Percentiles rank a stretch among this genome's conserved stretches.
Conservation (phyloP, 2,888 invertebrate genomes). For the Agrypnus murinus region DNA sequence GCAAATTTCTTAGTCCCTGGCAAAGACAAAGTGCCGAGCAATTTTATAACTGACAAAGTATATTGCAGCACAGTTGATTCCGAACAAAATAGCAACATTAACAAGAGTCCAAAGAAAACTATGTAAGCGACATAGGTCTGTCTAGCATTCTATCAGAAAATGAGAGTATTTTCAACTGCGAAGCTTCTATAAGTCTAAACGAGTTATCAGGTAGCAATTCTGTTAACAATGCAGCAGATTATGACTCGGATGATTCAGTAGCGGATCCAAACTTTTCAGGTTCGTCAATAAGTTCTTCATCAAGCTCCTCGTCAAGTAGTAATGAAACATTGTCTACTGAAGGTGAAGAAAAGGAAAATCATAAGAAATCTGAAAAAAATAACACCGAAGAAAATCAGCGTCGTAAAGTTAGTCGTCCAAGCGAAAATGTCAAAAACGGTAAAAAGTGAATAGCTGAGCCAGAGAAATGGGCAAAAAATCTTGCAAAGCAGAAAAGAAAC, state of each 20-base stretch:
- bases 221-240: background rate
- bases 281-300: background rate
- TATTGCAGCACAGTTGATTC: no score
- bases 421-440: background rate
- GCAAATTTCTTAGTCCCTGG: no score
- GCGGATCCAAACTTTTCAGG: background rate
- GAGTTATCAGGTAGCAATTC: no score
- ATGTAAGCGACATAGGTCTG: no score
- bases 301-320: no score
- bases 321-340: background rate
- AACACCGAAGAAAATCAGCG: background rate
- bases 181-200: no score
- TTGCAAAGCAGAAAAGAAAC: conserved; percentile 5
- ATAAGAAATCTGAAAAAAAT: background rate
- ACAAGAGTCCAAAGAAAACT: no score
- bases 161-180: no score
- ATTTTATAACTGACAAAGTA: no score
- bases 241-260: background rate
- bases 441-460: background rate
- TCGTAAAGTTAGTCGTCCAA: conserved; percentile 3
- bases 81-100: no score
- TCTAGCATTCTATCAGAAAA: no score
- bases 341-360: background rate
- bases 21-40: no score
- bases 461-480: conserved; percentile 5